phyloP scores from a whole-genome alignment of 2,797 vertebrate genomes.

The Tapirus indicus region DNA sequence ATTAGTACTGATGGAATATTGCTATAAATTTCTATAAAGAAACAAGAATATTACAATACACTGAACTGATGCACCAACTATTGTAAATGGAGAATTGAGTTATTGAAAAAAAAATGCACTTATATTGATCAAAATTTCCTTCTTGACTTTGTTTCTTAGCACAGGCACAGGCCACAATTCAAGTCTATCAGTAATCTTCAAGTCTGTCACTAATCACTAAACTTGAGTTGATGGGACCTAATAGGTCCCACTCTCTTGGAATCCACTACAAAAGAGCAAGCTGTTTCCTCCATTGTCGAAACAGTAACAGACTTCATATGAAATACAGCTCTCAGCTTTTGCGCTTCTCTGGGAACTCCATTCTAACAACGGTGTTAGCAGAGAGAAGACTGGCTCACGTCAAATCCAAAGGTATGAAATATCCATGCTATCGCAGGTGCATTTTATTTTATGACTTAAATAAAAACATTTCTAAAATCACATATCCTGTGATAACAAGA shows the following conservation, averaged over 20 bases:
- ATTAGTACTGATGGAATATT: conserved; percentile 4
- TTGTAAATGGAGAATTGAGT: not conserved
- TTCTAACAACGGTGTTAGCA: conserved; percentile 45
- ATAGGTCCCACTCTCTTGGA: not conserved
- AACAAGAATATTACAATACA: not conserved
- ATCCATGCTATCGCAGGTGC: conserved; percentile 42
- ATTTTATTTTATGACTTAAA: conserved; percentile 81
- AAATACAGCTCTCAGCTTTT: conserved; percentile 35
- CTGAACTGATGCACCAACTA: not conserved
- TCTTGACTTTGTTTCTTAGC: conserved; percentile 8
- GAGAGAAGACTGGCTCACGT: conserved; percentile 53
- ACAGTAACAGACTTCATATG: conserved; percentile 41
- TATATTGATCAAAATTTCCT: not conserved
- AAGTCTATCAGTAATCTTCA: not conserved
- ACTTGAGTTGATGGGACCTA: not conserved
- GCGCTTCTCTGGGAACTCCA: conserved; percentile 29
- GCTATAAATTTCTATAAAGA: conserved; percentile 39
- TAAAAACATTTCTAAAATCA: conserved; percentile 81
- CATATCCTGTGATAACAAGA: conserved; percentile 74
- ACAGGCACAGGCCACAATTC: not conserved
- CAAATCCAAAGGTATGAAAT: conserved; percentile 66
- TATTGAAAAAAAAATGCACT: not conserved
- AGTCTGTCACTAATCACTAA: conserved; percentile 26
- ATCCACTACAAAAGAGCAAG: conserved; percentile 38
- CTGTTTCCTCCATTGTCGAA: not conserved